These are phyloP conservation scores for Acanthurus lineatus DNA, from an alignment of 2,797 vertebrate species.

Conservation along the genomic window DNA sequence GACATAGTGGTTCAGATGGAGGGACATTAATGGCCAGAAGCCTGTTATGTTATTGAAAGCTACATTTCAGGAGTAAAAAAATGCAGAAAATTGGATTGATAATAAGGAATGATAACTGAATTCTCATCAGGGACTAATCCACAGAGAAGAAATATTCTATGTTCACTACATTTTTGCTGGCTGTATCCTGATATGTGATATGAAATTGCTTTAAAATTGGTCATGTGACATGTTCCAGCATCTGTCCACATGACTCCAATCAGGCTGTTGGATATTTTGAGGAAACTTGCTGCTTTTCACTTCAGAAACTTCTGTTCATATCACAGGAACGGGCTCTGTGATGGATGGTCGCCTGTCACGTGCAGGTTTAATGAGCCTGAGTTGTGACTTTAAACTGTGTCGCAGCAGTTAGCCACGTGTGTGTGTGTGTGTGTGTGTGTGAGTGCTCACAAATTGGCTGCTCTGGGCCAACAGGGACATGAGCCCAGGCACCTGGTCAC, in stretches of 20 bases:
- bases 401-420: neutral
- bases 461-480: neutral
- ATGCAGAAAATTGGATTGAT: neutral
- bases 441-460: neutral
- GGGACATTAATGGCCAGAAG: neutral
- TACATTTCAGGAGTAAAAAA: neutral
- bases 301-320: constrained; percentile 27
- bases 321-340: constrained; percentile 26
- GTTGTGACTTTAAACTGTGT: constrained; percentile 44
- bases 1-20: neutral
- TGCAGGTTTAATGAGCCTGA: constrained; percentile 42
- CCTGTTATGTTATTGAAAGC: neutral
- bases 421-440: constrained; percentile 25
- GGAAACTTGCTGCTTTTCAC: constrained; percentile 7
- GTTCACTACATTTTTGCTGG: neutral
- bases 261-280: neutral
- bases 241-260: neutral
- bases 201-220: neutral
- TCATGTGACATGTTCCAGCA: neutral
- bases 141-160: neutral
- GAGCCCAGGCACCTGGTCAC: neutral
- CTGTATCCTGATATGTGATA: neutral
- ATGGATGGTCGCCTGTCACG: constrained; percentile 26
- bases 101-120: neutral
- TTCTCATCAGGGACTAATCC: neutral